A percentile compares a stretch with the other conserved stretches of the same genome.
These are phyloP conservation scores for Blomia tropicalis DNA, from an alignment of 2,888 invertebrate genomes.

Conservation along the genomic window DNA sequence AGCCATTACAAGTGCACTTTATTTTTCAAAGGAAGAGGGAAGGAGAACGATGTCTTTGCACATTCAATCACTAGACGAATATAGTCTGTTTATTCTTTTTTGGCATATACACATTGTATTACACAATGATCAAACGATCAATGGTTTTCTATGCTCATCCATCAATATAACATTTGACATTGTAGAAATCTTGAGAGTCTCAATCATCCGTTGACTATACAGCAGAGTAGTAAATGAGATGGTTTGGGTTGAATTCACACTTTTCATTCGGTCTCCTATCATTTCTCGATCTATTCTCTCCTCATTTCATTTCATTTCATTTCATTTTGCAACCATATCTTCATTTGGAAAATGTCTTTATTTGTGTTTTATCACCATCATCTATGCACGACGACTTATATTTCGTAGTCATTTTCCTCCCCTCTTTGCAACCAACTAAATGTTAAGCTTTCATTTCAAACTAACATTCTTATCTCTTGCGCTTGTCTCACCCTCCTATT, in stretches of 20 bases:
- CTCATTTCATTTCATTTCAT: not conserved
- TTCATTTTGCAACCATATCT: not conserved
- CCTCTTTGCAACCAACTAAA: not conserved
- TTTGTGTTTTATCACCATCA: not conserved
- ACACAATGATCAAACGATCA: too few species aligned
- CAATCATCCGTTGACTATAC: too few species aligned
- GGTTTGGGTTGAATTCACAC: too few species aligned
- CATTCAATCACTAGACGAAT: too few species aligned
- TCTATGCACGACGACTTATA: not conserved
- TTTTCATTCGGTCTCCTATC: too few species aligned
- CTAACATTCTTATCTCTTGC: not conserved
- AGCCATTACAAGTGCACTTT: too few species aligned
- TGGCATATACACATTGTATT: too few species aligned
- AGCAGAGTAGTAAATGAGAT: too few species aligned
- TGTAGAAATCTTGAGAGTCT: too few species aligned
- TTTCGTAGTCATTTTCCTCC: not conserved
- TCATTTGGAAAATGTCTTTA: not conserved
- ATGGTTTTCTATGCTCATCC: not conserved
- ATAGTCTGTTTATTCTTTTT: too few species aligned
- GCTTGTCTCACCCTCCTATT: conserved; percentile 17
- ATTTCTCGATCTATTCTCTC: not conserved
- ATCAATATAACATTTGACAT: not conserved
- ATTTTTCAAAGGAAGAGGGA: too few species aligned
- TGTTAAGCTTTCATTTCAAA: not conserved
- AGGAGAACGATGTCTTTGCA: too few species aligned